These are phyloP conservation scores for Tetrax tetrax DNA, from an alignment of 2,113 vertebrate species.

Conservation along the genomic window DNA sequence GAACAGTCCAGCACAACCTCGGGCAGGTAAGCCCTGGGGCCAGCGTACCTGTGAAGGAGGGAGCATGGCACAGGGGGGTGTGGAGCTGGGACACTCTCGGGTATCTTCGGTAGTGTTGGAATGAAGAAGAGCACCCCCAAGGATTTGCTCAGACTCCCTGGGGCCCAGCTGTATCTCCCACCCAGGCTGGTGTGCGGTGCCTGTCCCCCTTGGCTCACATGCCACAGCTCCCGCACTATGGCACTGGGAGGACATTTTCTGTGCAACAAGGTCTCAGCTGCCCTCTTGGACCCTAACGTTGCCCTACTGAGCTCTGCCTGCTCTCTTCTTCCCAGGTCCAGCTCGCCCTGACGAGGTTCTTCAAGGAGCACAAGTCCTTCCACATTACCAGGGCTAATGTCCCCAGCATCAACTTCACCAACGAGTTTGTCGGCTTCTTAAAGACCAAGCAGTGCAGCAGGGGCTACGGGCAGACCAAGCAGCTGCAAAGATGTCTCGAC, in stretches of 20 bases:
- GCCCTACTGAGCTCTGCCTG: not conserved
- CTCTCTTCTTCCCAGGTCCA: not conserved
- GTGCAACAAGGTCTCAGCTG: not conserved
- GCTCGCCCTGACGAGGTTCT: not conserved
- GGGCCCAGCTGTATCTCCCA: not conserved
- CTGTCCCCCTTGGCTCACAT: not conserved
- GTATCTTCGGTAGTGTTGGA: not conserved
- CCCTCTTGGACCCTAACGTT: not conserved
- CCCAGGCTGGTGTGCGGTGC: not conserved
- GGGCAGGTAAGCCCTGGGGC: not conserved
- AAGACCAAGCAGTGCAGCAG: not conserved
- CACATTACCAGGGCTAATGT: not conserved
- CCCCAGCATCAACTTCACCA: not conserved
- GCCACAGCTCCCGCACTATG: not conserved
- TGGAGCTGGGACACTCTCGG: too few relatives aligned
- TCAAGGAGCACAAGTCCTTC: not conserved
- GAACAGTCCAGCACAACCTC: not conserved
- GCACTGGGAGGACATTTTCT: not conserved
- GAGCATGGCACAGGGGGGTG: rapidly evolving
- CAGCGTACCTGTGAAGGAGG: not conserved
- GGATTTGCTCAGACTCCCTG: not conserved
- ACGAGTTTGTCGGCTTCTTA: not conserved
- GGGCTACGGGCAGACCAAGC: not conserved
- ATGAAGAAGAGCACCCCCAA: not conserved
- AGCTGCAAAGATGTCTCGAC: not conserved